Evolutionary conservation across 23 tunicate species (phyloP).

Genomic region (Trididemnum nubilum): DNA sequence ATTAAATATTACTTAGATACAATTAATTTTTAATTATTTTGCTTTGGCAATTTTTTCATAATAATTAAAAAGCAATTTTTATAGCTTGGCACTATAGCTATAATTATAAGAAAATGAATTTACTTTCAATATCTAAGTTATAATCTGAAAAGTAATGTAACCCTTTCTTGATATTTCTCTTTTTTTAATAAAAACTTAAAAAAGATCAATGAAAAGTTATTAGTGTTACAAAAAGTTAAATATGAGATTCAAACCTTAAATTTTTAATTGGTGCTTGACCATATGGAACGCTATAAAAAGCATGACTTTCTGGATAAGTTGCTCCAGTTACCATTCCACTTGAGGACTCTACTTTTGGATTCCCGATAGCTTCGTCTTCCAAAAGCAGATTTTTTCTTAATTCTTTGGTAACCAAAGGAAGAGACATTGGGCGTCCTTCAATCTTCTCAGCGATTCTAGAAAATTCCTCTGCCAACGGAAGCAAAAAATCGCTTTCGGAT

Average conservation of each 20-base stretch:
- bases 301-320: slow-evolving; percentile 60
- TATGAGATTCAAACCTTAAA: slow-evolving; percentile 4
- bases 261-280: slow-evolving; percentile 50
- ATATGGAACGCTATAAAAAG: slow-evolving; percentile 76
- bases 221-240: too few relatives aligned
- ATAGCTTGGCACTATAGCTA: too few relatives aligned
- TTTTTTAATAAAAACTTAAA: too few relatives aligned
- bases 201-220: too few relatives aligned
- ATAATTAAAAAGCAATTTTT: too few relatives aligned
- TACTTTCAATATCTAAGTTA: too few relatives aligned
- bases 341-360: slow-evolving; percentile 36
- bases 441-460: neutral
- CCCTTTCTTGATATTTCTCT: too few relatives aligned
- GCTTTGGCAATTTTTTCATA: too few relatives aligned
- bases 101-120: too few relatives aligned
- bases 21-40: too few relatives aligned
- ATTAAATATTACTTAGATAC: too few relatives aligned
- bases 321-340: slow-evolving; percentile 59
- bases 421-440: neutral
- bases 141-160: too few relatives aligned
- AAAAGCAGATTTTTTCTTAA: neutral
- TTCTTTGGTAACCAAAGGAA: neutral
- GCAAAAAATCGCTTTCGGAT: neutral
- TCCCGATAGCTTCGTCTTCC: neutral
- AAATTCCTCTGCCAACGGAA: neutral